A percentile compares a stretch with the other conserved stretches of the same genome.
Evolutionary conservation across 2,113 vertebrate genomes (phyloP).

Genomic region (Meleagris gallopavo): DNA sequence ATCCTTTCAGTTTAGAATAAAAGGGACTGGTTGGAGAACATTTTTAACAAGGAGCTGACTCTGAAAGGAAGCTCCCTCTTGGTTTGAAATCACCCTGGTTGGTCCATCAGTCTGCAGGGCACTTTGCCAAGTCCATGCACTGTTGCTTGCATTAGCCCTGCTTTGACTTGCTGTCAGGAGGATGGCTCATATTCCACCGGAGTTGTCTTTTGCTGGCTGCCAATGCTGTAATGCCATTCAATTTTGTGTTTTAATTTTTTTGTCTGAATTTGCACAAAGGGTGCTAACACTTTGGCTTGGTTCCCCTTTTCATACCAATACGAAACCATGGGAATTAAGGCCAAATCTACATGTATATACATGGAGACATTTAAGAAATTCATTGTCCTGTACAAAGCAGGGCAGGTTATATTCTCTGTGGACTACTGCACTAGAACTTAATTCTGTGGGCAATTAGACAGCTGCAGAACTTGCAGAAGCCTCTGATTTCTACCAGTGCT

Average conservation of each 20-base stretch:
- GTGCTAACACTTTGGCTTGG: neutral
- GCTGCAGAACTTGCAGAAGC: conserved; percentile 19
- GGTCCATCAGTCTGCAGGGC: neutral
- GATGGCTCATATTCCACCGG: neutral
- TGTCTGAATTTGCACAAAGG: neutral
- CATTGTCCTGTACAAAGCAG: neutral
- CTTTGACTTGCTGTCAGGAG: neutral
- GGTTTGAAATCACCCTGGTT: neutral
- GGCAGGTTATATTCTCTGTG: neutral
- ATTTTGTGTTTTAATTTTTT: neutral
- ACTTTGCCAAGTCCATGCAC: neutral
- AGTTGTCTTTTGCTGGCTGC: neutral
- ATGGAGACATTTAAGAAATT: neutral
- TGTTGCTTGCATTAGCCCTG: neutral
- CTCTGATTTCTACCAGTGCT: neutral
- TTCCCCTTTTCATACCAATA: neutral
- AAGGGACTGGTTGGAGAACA: neutral
- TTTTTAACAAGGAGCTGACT: neutral
- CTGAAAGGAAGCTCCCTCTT: neutral
- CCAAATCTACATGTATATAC: neutral
- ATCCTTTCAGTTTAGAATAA: neutral
- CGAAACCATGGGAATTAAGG: neutral
- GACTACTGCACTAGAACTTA: neutral
- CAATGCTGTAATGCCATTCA: neutral
- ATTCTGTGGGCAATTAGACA: neutral